A percentile compares a stretch with the other conserved stretches of the same genome.
phyloP scores from a whole-genome alignment of 2,888 invertebrate species.

The Orchestes rusci region DNA sequence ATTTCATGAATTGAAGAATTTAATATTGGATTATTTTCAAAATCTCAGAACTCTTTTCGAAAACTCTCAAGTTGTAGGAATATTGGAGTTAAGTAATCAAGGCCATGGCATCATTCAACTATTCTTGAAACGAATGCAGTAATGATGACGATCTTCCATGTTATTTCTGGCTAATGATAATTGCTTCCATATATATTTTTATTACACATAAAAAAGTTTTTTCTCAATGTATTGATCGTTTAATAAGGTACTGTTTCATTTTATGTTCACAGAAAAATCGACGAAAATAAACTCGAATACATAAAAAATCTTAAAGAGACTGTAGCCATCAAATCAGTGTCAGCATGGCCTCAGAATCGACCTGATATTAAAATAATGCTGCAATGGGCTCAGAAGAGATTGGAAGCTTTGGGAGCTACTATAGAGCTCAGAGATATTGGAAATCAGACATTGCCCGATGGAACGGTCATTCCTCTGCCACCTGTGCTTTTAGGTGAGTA shows the following conservation, averaged over 20 bases:
- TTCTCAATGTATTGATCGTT: neutral
- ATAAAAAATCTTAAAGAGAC: slow-evolving; percentile 71
- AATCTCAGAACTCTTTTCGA: too few species aligned
- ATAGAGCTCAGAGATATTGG: slow-evolving; percentile 52
- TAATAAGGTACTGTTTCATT: neutral
- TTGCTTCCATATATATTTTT: too few species aligned
- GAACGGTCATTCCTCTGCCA: slow-evolving; percentile 68
- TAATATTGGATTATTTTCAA: too few species aligned
- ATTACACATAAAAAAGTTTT: neutral
- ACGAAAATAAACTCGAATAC: slow-evolving; percentile 65
- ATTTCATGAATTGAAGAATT: too few species aligned
- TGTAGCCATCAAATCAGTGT: slow-evolving; percentile 91
- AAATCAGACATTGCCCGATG: slow-evolving; percentile 63
- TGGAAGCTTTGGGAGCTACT: slow-evolving; percentile 44
- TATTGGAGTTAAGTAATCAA: too few species aligned
- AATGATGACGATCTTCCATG: too few species aligned
- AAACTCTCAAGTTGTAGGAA: too few species aligned
- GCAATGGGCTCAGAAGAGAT: slow-evolving; percentile 65
- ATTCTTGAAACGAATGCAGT: too few species aligned
- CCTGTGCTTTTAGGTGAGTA: slow-evolving; percentile 73
- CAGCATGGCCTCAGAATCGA: slow-evolving; percentile 76
- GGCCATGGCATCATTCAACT: too few species aligned
- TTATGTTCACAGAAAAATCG: slow-evolving; percentile 57
- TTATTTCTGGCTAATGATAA: too few species aligned
- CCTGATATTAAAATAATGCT: slow-evolving; percentile 56